Evolutionary conservation across 2,113 vertebrate species (phyloP), one percentile per base, ranked within the genome.

Genomic region (Anoplopoma fimbria): DNA sequence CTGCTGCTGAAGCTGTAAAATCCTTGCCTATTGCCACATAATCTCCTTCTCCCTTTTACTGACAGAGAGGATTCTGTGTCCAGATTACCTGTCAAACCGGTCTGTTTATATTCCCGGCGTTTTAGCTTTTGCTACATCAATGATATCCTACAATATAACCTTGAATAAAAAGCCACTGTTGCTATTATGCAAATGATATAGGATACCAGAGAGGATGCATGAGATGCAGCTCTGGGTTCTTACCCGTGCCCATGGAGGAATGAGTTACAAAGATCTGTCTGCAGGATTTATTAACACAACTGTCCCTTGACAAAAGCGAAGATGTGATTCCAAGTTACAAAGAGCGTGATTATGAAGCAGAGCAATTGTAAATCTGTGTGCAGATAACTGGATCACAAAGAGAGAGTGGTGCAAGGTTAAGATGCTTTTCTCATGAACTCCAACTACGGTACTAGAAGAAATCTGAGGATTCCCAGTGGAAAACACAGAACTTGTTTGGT

Each of bases 1-100:
- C 90, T 80, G 83, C 82, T 84, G 77, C 77, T 77, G 74, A 65
- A 64, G 80, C 75, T 83, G 78, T 85, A 84, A 89, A 90, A 79
- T 17, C 58, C 19, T 57, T 12, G 9, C 25, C 57, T 72, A 23
- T 73, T 83, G 47, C 53, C 38, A 23, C 68, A 64, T 78, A 68
- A 87, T 86, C 49, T 42, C 71, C 33, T n/a, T 27, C n/a, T 27
- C 27, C 33, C 34, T 23, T 69, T 69, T 60, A 33, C 58, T 82
- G 47, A 87, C 70, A 72, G 72, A 77, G 27, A 73, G 75, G 68
- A 79, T 65, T 85, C 55, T 57, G 62, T 51, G 79, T 77, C 75
- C 61, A 82, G 78, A 86, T 81, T 86, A 77, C 67, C 61, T 82
- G 77, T 89, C 84, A 88, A 27, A 76, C 58, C 5, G 27, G 4